phyloP scores from a whole-genome alignment of 1,140 invertebrate species.

The Lysiphlebus fabarum region DNA sequence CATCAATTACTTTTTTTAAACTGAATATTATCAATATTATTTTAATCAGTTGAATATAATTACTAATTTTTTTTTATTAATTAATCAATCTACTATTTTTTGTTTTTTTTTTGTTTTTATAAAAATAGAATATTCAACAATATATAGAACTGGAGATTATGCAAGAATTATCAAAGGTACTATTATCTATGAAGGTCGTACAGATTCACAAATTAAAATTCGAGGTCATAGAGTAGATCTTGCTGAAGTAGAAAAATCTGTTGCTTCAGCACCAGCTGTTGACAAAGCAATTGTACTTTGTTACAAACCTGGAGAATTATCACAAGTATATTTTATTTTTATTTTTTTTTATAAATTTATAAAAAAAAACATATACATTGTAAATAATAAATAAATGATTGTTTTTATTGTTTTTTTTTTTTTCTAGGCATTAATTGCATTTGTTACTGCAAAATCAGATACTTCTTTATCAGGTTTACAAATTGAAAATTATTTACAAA shows the following conservation, averaged over 20 bases:
- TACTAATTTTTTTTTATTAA: background rate
- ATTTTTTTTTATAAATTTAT: background rate
- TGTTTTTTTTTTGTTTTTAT: constrained; percentile 15
- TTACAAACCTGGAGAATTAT: constrained; percentile 70
- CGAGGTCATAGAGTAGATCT: constrained; percentile 81
- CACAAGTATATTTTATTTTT: constrained; percentile 51
- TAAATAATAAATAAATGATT: constrained; percentile 1
- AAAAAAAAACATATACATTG: background rate
- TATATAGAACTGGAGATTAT: constrained; percentile 83
- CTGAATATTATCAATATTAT: too few species aligned
- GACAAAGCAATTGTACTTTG: constrained; percentile 72
- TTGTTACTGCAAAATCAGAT: constrained; percentile 62
- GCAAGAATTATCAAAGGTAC: constrained; percentile 69
- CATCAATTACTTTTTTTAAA: too few species aligned
- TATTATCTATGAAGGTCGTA: constrained; percentile 75
- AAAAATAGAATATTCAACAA: constrained; percentile 59
- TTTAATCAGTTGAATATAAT: too few species aligned
- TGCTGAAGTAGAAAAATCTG: constrained; percentile 74
- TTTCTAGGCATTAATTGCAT: constrained; percentile 67
- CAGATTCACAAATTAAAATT: constrained; percentile 84
- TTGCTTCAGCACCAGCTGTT: constrained; percentile 57
- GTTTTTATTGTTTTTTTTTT: background rate
- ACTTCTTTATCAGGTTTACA: constrained; percentile 58
- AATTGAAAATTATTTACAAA: constrained; percentile 63
- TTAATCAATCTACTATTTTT: constrained; percentile 8